These are phyloP conservation scores for Cinclus mexicanus DNA, from an alignment of 2,113 vertebrate genomes.

Conservation along the genomic window DNA sequence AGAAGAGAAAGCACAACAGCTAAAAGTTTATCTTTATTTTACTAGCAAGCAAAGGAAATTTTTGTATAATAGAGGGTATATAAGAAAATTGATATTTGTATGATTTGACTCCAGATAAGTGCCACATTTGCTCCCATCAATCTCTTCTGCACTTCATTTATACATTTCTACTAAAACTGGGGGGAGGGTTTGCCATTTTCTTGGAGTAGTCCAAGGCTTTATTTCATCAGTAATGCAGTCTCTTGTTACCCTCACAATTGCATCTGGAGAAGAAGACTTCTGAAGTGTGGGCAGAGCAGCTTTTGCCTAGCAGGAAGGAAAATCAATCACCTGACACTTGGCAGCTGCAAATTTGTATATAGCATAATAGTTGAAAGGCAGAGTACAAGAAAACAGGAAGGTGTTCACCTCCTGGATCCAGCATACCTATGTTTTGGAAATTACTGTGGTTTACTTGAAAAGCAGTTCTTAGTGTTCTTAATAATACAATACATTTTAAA, in stretches of 20 bases:
- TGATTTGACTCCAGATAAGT: neutral
- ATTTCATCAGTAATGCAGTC: conserved; percentile 29
- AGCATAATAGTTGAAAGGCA: conserved; percentile 26
- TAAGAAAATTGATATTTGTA: neutral
- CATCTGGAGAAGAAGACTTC: conserved; percentile 30
- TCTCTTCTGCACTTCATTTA: neutral
- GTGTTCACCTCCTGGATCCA: neutral
- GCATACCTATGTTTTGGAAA: neutral
- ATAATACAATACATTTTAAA: neutral
- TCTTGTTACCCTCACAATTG: neutral
- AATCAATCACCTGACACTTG: neutral
- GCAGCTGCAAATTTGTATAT: conserved; percentile 10
- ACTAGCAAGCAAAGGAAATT: neutral
- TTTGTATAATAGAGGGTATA: neutral
- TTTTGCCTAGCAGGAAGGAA: conserved; percentile 4
- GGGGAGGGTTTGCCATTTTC: neutral
- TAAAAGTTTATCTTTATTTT: neutral
- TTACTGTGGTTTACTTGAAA: neutral
- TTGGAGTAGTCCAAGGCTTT: neutral
- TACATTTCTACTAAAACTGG: neutral
- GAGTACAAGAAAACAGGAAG: neutral
- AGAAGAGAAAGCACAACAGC: neutral
- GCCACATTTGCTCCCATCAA: neutral
- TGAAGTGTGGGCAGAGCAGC: conserved; percentile 24
- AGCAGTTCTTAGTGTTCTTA: neutral